These are phyloP conservation scores for Troglohyphantes excavatus DNA, from an alignment of 2,888 invertebrate species.

Conservation along the genomic window DNA sequence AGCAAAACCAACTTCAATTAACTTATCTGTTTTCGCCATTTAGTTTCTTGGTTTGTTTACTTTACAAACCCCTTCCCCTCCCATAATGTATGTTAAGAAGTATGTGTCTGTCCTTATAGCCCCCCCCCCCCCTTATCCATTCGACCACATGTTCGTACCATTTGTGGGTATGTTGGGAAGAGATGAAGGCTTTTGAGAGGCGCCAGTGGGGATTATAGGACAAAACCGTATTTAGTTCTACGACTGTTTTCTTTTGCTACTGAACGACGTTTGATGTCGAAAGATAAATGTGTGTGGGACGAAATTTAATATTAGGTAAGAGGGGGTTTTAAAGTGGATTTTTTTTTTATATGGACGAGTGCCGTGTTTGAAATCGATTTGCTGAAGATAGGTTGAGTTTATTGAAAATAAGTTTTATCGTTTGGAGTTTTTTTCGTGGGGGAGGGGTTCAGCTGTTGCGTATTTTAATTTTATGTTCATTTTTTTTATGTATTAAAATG, in stretches of 20 bases:
- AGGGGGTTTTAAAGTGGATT: not conserved
- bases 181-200: conserved; percentile 9
- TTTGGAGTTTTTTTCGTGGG: no score
- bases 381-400: no score
- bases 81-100: not conserved
- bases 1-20: not conserved
- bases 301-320: not conserved
- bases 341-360: no score
- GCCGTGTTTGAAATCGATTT: no score
- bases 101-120: not conserved
- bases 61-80: not conserved
- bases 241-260: conserved; percentile 26
- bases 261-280: conserved; percentile 25
- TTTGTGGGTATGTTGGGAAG: conserved; percentile 3
- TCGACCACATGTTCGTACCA: conserved; percentile 10
- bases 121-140: not conserved
- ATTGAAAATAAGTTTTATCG: no score
- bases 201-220: conserved; percentile 29
- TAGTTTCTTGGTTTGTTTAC: conserved; percentile 1
- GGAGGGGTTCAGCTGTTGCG: no score
- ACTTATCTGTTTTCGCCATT: not conserved
- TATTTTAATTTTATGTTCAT: no score
- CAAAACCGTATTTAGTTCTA: conserved; percentile 54
- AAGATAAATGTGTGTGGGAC: conserved; percentile 37
- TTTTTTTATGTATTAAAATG: no score